Evolutionary conservation across 2,113 vertebrate species (phyloP), one percentile per base, ranked within the genome.

Genomic region (Erythrolamprus reginae): DNA sequence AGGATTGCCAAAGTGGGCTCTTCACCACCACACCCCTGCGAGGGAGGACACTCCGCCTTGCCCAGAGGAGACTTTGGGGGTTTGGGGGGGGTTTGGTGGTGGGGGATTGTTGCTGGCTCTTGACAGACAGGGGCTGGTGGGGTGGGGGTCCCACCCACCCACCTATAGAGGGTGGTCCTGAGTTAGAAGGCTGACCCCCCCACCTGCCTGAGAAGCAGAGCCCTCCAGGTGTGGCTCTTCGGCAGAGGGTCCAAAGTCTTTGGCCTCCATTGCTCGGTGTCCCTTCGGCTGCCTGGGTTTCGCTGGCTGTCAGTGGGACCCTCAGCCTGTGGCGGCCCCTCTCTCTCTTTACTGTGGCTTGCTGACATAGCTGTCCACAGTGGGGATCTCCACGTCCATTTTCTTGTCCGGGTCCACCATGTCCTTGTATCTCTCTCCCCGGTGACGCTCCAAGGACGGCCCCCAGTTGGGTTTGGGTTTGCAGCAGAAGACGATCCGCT

Each of bases 401-500:
- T 94, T 77, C 84, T 92, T 97, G 38, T 84, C 58, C 10, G 93
- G 61, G 48, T 95, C 93, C 7, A 58, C n/a, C 61, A 94, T 85
- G 56, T 93, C 94, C 87, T 94, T 97, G 92, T 99, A 99, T 61
- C 97, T 96, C n/a, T 98, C 98, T 12, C 97, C 97, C 86, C 98
- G 97, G 93, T 99, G 97, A n/a, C 93, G 3, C 10, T 97, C 97
- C 95, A 99, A 95, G 92, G 97, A 98, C 2, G 99, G 99, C 5
- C 98, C 98, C 98, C 99, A 99, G 65, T 97, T 98, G 55, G 97
- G 92, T 89, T 98, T 90, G 0, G 99, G 98, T 42, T 90, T 96
- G 91, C 98, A 98, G 90, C 97, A 94, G 12, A 91, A 96, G 91
- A 93, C 93, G 51, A 99, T 65, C 47, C 98, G 98, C 99, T 99